A percentile compares a stretch with the other conserved stretches of the same genome.
phyloP scores from a whole-genome alignment of 2,113 vertebrate species.

The Malurus melanocephalus region DNA sequence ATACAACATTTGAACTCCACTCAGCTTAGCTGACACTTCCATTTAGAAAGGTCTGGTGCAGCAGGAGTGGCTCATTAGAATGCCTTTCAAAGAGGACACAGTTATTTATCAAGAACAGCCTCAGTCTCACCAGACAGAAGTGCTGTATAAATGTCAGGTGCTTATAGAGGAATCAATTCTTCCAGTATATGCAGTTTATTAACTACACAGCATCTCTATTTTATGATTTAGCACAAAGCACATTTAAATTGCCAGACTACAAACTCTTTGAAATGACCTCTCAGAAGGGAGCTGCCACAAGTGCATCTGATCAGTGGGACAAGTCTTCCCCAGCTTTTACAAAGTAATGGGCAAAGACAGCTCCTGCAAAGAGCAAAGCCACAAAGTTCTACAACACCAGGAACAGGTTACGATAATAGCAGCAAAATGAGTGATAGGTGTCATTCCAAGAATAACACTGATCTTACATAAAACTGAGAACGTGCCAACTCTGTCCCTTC shows the following conservation, averaged over 20 bases:
- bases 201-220: neutral
- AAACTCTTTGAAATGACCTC: neutral
- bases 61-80: neutral
- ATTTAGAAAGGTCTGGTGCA: neutral
- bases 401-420: neutral
- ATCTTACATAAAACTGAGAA: neutral
- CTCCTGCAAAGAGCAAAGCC: neutral
- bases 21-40: neutral
- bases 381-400: neutral
- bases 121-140: neutral
- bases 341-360: neutral
- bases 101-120: constrained; percentile 17
- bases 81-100: neutral
- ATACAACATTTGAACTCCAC: neutral
- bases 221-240: neutral
- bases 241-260: neutral
- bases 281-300: neutral
- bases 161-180: neutral
- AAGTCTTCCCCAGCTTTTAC: neutral
- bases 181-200: neutral
- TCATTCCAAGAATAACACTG: neutral
- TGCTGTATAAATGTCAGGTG: neutral
- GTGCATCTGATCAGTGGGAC: neutral
- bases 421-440: neutral
- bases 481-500: neutral